A percentile compares a stretch with the other conserved stretches of the same genome.
Conservation (phyloP, 2,888 invertebrate species). For the Siphonodentalium dalli region DNA sequence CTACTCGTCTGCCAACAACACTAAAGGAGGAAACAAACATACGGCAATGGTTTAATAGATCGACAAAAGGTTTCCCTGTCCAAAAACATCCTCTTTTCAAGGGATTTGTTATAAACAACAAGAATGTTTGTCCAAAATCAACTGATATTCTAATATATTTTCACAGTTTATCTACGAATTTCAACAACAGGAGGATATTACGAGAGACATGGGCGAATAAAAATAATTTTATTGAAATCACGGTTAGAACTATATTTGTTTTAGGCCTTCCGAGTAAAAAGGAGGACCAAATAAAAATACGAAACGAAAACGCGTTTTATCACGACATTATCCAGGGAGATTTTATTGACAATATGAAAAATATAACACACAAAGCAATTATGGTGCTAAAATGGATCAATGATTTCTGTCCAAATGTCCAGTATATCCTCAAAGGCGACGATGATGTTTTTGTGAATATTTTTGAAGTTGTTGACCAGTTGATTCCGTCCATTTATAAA, state of each 20-base stretch:
- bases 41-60: too few species aligned
- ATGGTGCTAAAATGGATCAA: constrained; percentile 35
- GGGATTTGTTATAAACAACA: constrained; percentile 5
- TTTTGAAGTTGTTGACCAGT: constrained; percentile 35
- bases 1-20: too few species aligned
- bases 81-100: constrained; percentile 7
- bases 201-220: constrained; percentile 37
- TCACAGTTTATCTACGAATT: constrained; percentile 35
- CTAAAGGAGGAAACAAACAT: too few species aligned
- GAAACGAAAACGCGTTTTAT: constrained; percentile 32
- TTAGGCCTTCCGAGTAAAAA: constrained; percentile 29
- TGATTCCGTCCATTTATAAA: constrained; percentile 31
- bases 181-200: constrained; percentile 26
- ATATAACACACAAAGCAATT: constrained; percentile 35
- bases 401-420: constrained; percentile 26
- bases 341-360: constrained; percentile 32
- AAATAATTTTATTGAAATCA: constrained; percentile 19
- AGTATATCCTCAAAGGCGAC: constrained; percentile 39
- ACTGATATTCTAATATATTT: constrained; percentile 36
- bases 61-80: neutral
- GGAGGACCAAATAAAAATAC: constrained; percentile 32
- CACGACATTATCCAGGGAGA: constrained; percentile 38
- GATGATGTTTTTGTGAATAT: constrained; percentile 49
- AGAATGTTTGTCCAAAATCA: constrained; percentile 10
- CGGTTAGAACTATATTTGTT: constrained; percentile 31